phyloP scores from a whole-genome alignment of 2,113 vertebrate species.

The Trochalopteron elliotii region DNA sequence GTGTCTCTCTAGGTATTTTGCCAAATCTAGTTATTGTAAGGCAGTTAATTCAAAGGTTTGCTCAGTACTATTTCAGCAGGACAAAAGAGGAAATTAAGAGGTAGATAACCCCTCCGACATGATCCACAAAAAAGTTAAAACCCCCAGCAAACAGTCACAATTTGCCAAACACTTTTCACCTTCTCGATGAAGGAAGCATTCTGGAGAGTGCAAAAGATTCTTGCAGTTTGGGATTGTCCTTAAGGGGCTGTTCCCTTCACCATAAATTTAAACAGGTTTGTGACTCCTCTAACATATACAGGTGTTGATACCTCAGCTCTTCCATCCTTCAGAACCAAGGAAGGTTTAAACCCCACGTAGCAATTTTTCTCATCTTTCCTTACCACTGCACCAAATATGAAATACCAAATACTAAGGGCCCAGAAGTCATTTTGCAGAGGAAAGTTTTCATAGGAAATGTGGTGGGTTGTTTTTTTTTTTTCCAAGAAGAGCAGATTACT shows the following conservation, averaged over 20 bases:
- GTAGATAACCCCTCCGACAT: neutral
- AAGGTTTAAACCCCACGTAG: neutral
- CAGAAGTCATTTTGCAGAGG: neutral
- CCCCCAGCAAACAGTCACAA: neutral
- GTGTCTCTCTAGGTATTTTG: neutral
- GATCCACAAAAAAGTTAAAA: neutral
- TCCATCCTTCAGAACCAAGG: neutral
- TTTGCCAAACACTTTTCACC: neutral
- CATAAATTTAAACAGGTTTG: neutral
- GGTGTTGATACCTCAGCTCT: neutral
- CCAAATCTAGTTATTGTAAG: neutral
- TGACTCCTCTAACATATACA: neutral
- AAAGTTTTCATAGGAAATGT: neutral
- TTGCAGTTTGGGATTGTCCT: neutral
- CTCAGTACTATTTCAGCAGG: neutral
- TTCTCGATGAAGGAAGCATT: neutral
- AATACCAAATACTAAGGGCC: neutral
- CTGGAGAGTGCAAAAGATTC: neutral
- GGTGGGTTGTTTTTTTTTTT: too few relatives aligned
- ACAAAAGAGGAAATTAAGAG: neutral
- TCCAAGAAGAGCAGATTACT: neutral
- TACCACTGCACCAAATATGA: neutral
- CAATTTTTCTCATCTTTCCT: neutral
- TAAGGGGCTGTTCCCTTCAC: neutral
- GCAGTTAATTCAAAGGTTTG: neutral